Conservation (phyloP, 1,140 invertebrate species). For the Cecropterus lyciades region DNA sequence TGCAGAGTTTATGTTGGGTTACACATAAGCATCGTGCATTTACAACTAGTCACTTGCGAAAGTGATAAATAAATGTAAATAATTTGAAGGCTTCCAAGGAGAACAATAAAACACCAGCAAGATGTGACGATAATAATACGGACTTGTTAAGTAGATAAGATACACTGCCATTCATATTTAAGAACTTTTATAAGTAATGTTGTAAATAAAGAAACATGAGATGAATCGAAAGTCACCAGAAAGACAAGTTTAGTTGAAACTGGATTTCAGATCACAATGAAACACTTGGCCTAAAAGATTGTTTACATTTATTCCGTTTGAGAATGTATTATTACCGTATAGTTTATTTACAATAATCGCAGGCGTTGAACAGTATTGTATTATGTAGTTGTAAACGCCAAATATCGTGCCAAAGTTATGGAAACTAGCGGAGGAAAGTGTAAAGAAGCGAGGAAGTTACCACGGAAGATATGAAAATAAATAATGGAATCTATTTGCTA, state of each 20-base stretch:
- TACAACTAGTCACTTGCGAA: slow-evolving; percentile 16
- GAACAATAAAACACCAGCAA: too few species aligned
- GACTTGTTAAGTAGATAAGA: neutral
- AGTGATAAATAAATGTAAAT: slow-evolving; percentile 21
- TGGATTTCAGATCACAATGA: neutral
- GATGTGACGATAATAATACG: too few species aligned
- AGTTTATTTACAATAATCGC: slow-evolving; percentile 25
- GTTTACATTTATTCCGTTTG: slow-evolving; percentile 42
- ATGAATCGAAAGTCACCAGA: neutral
- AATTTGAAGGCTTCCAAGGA: neutral
- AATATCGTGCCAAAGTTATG: slow-evolving; percentile 74
- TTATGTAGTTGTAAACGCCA: slow-evolving; percentile 56
- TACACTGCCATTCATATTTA: slow-evolving; percentile 25
- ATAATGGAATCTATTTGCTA: slow-evolving; percentile 56
- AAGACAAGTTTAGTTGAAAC: neutral
- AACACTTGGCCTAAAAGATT: slow-evolving; percentile 16
- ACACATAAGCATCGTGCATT: slow-evolving; percentile 13
- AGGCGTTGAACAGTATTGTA: slow-evolving; percentile 50
- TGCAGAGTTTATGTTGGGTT: slow-evolving; percentile 1
- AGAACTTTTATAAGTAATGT: slow-evolving; percentile 2
- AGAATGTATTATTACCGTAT: slow-evolving; percentile 27
- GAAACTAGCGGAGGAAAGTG: slow-evolving; percentile 45
- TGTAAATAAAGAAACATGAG: slow-evolving; percentile 1
- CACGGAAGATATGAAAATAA: slow-evolving; percentile 71
- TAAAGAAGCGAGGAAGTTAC: slow-evolving; percentile 55